phyloP scores from a whole-genome alignment of 2,888 invertebrate species.

The Elmis aenea region DNA sequence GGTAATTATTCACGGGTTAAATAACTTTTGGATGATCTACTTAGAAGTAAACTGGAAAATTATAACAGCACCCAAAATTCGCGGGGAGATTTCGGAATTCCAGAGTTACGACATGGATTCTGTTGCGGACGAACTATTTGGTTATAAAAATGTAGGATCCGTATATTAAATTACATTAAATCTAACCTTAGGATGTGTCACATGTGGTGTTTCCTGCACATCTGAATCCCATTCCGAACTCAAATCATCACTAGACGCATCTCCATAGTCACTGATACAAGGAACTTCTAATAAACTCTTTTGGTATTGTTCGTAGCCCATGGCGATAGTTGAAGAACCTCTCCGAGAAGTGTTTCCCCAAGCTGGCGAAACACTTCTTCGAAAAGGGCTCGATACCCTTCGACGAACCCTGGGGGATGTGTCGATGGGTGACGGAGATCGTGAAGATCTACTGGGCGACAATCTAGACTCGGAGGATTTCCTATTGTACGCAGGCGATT shows the following conservation, averaged over 20 bases:
- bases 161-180: too few relatives aligned
- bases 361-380: slow-evolving; percentile 33
- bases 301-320: slow-evolving; percentile 74
- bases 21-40: too few relatives aligned
- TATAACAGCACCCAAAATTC: too few relatives aligned
- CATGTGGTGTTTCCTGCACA: slow-evolving; percentile 52
- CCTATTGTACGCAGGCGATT: neutral
- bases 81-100: too few relatives aligned
- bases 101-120: too few relatives aligned
- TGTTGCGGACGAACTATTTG: too few relatives aligned
- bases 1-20: too few relatives aligned
- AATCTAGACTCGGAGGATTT: neutral
- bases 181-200: slow-evolving; percentile 31
- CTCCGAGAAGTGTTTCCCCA: slow-evolving; percentile 25
- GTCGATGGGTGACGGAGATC: slow-evolving; percentile 31
- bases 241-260: slow-evolving; percentile 86
- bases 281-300: slow-evolving; percentile 73
- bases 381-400: slow-evolving; percentile 31
- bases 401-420: slow-evolving; percentile 13
- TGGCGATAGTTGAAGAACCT: slow-evolving; percentile 30
- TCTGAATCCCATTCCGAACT: slow-evolving; percentile 92
- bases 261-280: slow-evolving; percentile 73
- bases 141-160: too few relatives aligned
- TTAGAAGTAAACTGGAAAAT: too few relatives aligned
- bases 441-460: too few relatives aligned